phyloP scores from a whole-genome alignment of 2,888 invertebrate species.

The Pseudanteris insignis region DNA sequence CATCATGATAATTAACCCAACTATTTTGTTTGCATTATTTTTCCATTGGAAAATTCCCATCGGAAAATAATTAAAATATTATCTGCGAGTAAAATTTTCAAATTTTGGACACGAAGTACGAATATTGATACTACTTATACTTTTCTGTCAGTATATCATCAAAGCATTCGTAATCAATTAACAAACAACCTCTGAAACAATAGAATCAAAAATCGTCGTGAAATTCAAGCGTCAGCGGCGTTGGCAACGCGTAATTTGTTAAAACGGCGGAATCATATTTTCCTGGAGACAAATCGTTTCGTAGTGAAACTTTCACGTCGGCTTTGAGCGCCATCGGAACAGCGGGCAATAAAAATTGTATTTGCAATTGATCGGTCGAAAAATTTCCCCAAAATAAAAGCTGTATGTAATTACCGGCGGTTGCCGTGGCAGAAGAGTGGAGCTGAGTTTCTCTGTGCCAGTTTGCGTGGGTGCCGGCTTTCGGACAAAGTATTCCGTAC shows the following conservation, averaged over 20 bases:
- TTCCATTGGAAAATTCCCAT: too few species aligned
- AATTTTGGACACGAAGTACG: too few species aligned
- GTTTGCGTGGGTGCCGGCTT: conserved; percentile 34
- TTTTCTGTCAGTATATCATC: too few species aligned
- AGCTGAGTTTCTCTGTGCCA: conserved; percentile 15
- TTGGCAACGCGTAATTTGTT: background rate
- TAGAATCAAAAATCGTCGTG: too few species aligned
- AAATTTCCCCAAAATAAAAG: conserved; percentile 32
- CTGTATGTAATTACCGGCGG: conserved; percentile 24
- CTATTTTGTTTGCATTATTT: too few species aligned
- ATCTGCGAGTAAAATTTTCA: too few species aligned
- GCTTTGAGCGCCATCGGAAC: conserved; percentile 7
- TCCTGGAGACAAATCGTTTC: conserved; percentile 22
- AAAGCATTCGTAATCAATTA: too few species aligned
- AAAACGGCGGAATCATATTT: conserved; percentile 8
- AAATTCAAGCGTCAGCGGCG: background rate
- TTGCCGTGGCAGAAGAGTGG: conserved; percentile 10
- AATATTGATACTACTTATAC: too few species aligned
- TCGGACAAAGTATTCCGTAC: conserved; percentile 25
- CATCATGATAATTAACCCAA: too few species aligned
- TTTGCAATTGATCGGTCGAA: conserved; percentile 15
- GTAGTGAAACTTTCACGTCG: conserved; percentile 18
- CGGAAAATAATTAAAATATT: too few species aligned
- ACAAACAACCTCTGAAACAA: too few species aligned
- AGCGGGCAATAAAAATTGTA: conserved; percentile 23